Base-by-base conservation (phyloP, 2,113 vertebrate species). In the Megaceryle maxima region DNA sequence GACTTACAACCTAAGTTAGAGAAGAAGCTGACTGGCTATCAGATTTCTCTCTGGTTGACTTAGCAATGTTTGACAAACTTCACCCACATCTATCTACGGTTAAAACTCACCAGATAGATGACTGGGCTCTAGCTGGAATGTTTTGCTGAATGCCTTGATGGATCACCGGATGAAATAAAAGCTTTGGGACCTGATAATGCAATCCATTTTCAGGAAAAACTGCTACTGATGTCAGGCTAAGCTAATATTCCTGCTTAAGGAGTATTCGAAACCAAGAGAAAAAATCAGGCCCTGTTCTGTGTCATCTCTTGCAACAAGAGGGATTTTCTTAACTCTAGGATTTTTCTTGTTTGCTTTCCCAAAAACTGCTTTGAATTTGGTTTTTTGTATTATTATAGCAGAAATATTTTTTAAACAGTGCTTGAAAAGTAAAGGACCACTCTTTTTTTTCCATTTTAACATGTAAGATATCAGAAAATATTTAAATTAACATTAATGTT, bases 391-490 rank as follows among this genome's bases (percentile, higher is more conserved):
- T 73, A 50, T 35, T 59, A 69, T 19, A 73, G 55, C 35, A 96
- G 87, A 94, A 95, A 44, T 94, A 79, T 56, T 95, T 81, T 86
- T 26, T 51, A 91, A 94, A 77, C 22, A 55, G 43, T 57, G 31
- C 33, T 72, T 29, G 64, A 83, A 76, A 96, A 78, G 19, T 74
- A 94, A 95, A 76, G 69, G 13, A 93, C 51, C 62, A 93, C 16
- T 21, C 79, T 60, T 51, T 41, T 51, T 37, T 81, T 44, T 76
- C 69, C 10, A 51, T 87, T 90, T 69, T 62, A 90, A 94, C 13
- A 3, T 66, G 53, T 41, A 25, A 87, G 41, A 64, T 56, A 88
- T 29, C 22, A 14, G 43, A 94, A 88, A 72, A 60, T 39, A 56
- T 41, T 63, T 82, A 31, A 96, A 90, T 83, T 68, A 91, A 55